phyloP scores from a whole-genome alignment of 2,113 vertebrate genomes.

The Triplophysa rosa region DNA sequence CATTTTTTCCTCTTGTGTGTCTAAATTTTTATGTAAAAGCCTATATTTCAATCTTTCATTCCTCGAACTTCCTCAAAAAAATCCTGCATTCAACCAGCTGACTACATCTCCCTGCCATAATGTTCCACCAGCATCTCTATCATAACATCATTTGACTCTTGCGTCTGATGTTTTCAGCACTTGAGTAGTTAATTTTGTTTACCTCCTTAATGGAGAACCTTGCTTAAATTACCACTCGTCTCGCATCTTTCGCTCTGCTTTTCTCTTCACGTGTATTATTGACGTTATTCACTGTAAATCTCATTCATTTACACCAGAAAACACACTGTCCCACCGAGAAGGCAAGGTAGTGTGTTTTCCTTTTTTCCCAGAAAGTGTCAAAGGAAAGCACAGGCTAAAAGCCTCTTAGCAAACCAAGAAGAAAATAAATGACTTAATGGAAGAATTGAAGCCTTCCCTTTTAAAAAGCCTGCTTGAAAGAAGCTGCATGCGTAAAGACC shows the following conservation, averaged over 20 bases:
- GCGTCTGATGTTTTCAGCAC: conserved; percentile 32
- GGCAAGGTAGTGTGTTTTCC: conserved; percentile 42
- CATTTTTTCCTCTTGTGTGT: neutral
- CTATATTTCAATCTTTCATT: neutral
- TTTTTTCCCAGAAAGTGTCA: conserved; percentile 57
- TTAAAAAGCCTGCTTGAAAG: conserved; percentile 56
- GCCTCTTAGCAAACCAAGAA: conserved; percentile 70
- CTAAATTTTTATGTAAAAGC: neutral
- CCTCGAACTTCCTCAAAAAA: neutral
- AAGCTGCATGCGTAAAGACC: conserved; percentile 52
- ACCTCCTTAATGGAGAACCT: conserved; percentile 45
- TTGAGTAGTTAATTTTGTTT: conserved; percentile 49
- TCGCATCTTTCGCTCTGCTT: conserved; percentile 30
- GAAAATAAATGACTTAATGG: conserved; percentile 76
- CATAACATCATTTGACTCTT: conserved; percentile 38
- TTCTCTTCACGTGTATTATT: conserved; percentile 37
- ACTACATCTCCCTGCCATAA: neutral
- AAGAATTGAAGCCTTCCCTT: conserved; percentile 55
- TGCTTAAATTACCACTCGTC: conserved; percentile 36
- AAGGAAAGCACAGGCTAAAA: conserved; percentile 71
- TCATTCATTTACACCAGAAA: conserved; percentile 58
- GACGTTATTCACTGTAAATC: conserved; percentile 52
- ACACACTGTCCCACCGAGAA: conserved; percentile 48
- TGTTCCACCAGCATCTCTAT: conserved; percentile 20
- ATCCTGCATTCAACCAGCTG: neutral